A percentile compares a stretch with the other conserved stretches of the same genome.
These are phyloP conservation scores for Eupleurogrammus muticus DNA, from an alignment of 2,797 vertebrate genomes.

Conservation along the genomic window DNA sequence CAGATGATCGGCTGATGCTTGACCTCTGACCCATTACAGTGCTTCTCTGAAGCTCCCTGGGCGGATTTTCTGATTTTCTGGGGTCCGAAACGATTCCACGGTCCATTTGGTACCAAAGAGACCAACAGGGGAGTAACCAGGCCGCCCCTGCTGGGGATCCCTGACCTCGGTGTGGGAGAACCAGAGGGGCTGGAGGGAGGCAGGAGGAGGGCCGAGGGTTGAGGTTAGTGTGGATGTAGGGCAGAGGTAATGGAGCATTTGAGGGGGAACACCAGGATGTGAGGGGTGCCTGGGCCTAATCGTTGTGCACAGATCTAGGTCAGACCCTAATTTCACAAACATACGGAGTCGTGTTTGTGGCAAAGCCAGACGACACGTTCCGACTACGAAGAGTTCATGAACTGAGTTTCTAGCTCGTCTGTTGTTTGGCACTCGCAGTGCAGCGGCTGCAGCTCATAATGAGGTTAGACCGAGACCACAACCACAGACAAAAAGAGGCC, in stretches of 20 bases:
- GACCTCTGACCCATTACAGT: slow-evolving; percentile 38
- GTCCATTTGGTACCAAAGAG: slow-evolving; percentile 71
- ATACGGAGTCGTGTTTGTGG: neutral
- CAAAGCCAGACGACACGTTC: no score
- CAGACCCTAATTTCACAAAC: slow-evolving; percentile 20
- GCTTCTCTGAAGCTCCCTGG: slow-evolving; percentile 35
- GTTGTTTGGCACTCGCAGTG: no score
- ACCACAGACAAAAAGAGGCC: no score
- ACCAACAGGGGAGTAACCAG: slow-evolving; percentile 32
- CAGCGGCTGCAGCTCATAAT: no score
- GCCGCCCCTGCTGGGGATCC: slow-evolving; percentile 49
- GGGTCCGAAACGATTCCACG: slow-evolving; percentile 70
- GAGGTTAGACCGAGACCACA: no score
- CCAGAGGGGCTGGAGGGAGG: slow-evolving; percentile 17
- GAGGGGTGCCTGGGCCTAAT: slow-evolving; percentile 34
- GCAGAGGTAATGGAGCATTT: slow-evolving; percentile 31
- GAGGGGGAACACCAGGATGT: neutral
- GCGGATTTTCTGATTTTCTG: no score
- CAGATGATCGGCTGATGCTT: slow-evolving; percentile 6
- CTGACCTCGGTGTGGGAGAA: slow-evolving; percentile 47
- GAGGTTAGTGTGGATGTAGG: slow-evolving; percentile 42
- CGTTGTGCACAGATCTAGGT: slow-evolving; percentile 60
- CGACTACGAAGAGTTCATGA: no score
- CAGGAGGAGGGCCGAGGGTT: slow-evolving; percentile 30
- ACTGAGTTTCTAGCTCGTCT: no score